Evolutionary conservation across 2,113 vertebrate genomes (phyloP).

Genomic region (Dicentrarchus labrax): DNA sequence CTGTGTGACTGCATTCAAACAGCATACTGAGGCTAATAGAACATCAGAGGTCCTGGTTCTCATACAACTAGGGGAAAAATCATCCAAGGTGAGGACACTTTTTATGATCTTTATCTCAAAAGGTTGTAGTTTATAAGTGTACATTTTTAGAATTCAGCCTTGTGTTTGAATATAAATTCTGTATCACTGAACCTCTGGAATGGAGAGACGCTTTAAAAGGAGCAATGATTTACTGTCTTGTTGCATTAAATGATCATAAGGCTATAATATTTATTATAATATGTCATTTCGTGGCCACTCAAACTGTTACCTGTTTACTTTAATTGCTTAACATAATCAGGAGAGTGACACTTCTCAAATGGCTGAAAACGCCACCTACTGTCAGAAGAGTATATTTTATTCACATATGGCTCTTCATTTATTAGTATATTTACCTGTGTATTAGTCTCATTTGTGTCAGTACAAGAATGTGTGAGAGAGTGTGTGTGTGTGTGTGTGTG

Average conservation of each 20-base stretch:
- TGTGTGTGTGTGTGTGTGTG: background rate
- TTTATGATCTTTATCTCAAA: conserved; percentile 19
- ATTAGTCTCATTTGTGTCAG: too few relatives aligned
- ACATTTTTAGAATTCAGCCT: background rate
- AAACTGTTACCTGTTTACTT: too few relatives aligned
- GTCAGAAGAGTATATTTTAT: background rate
- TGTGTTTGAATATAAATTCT: background rate
- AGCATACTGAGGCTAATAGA: conserved; percentile 22
- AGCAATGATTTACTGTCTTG: background rate
- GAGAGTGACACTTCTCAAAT: background rate
- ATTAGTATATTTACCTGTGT: background rate
- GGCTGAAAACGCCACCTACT: background rate
- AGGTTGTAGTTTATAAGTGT: background rate
- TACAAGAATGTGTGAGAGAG: too few relatives aligned
- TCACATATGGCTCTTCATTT: background rate
- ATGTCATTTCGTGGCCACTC: background rate
- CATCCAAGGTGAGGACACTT: background rate
- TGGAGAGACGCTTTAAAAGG: background rate
- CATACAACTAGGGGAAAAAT: conserved; percentile 7
- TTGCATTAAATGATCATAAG: conserved; percentile 31
- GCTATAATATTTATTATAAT: background rate
- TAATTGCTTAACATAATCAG: too few relatives aligned
- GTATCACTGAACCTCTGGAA: background rate
- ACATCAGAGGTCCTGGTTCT: conserved; percentile 22
- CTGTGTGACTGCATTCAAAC: conserved; percentile 35